These are phyloP conservation scores for Melanotaenia maccullochi DNA, from an alignment of 2,797 vertebrate genomes.

Conservation along the genomic window DNA sequence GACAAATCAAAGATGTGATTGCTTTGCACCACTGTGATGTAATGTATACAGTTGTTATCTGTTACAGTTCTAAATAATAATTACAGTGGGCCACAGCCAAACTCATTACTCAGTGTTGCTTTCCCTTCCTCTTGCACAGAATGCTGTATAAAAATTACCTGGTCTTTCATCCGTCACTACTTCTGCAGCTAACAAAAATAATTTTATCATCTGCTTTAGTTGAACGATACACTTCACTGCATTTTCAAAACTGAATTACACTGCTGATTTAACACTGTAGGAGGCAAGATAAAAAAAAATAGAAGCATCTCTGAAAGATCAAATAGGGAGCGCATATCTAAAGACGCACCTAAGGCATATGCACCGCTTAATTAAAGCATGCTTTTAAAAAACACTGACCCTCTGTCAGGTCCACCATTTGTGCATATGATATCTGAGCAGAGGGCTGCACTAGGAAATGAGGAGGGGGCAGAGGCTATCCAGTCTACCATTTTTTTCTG, in stretches of 20 bases:
- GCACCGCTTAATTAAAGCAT: slow-evolving; percentile 67
- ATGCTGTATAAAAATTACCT: slow-evolving; percentile 59
- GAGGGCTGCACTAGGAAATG: slow-evolving; percentile 62
- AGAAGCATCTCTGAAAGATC: slow-evolving; percentile 51
- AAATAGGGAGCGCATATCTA: slow-evolving; percentile 61
- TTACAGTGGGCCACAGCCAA: slow-evolving; percentile 49
- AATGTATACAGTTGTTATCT: slow-evolving; percentile 57
- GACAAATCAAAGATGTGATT: slow-evolving; percentile 58
- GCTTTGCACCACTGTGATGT: slow-evolving; percentile 56
- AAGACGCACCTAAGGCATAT: slow-evolving; percentile 57
- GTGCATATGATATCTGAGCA: slow-evolving; percentile 63
- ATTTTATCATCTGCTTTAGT: slow-evolving; percentile 43
- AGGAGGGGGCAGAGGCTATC: slow-evolving; percentile 47
- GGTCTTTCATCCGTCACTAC: slow-evolving; percentile 51
- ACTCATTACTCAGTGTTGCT: slow-evolving; percentile 57
- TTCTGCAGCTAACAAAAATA: slow-evolving; percentile 43
- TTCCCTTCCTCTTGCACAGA: slow-evolving; percentile 32
- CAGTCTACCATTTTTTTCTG: slow-evolving; percentile 43
- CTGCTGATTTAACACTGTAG: slow-evolving; percentile 45
- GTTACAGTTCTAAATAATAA: slow-evolving; percentile 68
- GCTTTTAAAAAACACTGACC: slow-evolving; percentile 61
- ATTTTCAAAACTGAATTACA: slow-evolving; percentile 61
- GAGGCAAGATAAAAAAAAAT: slow-evolving; percentile 41
- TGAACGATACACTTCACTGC: slow-evolving; percentile 46
- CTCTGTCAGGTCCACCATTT: slow-evolving; percentile 65